A percentile compares a stretch with the other conserved stretches of the same genome.
These are phyloP conservation scores for Eolophus roseicapilla DNA, from an alignment of 2,113 vertebrate genomes.

Conservation along the genomic window DNA sequence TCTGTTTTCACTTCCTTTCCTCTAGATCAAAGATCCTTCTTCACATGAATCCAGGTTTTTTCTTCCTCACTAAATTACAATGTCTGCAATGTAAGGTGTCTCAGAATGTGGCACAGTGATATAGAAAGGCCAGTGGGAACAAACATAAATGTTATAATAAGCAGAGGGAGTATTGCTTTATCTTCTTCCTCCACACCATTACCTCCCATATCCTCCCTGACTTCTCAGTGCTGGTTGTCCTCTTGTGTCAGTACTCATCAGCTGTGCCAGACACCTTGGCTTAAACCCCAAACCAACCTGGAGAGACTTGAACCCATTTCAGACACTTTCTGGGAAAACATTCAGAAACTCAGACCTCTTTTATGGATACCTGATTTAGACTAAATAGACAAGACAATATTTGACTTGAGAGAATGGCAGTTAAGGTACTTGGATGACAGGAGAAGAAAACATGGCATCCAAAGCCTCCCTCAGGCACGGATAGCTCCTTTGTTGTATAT, in stretches of 20 bases:
- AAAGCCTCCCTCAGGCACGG: not conserved
- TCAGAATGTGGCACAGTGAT: not conserved
- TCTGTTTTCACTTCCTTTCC: not conserved
- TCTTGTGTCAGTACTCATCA: not conserved
- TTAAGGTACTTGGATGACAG: not conserved
- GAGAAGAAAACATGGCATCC: not conserved
- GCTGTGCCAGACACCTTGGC: not conserved
- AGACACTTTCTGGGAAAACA: not conserved
- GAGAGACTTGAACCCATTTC: not conserved
- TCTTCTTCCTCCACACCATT: not conserved
- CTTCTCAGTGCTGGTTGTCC: not conserved
- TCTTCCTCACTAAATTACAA: not conserved
- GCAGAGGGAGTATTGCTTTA: not conserved
- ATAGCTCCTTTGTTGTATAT: not conserved
- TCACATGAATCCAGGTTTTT: not conserved
- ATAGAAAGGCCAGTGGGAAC: not conserved
- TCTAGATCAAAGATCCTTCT: not conserved
- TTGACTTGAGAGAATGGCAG: not conserved
- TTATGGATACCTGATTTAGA: not conserved
- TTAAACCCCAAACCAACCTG: not conserved
- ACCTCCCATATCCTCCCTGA: not conserved
- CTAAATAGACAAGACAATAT: not conserved
- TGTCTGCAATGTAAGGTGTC: not conserved
- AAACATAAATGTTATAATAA: not conserved
- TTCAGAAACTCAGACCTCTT: not conserved